phyloP scores from a whole-genome alignment of 92 coral and sea anemone genomes.

The Phenganax stokvisi region DNA sequence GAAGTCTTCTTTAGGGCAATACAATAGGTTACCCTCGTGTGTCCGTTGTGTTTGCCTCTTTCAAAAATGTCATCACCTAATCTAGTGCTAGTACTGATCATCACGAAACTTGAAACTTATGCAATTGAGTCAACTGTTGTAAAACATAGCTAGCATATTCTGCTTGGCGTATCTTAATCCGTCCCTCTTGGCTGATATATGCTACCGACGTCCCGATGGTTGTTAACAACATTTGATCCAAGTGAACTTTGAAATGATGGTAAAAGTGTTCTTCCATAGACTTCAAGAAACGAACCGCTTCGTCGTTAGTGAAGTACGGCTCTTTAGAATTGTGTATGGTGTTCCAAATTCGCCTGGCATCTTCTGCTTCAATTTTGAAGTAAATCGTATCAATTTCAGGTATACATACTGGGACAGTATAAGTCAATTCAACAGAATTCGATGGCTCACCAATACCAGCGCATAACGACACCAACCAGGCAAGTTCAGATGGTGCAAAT shows the following conservation, averaged over 20 bases:
- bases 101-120: conserved; percentile 5
- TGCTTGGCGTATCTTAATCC: conserved; percentile 69
- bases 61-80: background rate
- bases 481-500: conserved; percentile 71
- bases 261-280: conserved; percentile 78
- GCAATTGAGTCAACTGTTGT: conserved; percentile 68
- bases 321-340: conserved; percentile 53
- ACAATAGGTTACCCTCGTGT: too few species aligned
- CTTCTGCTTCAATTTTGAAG: conserved; percentile 59
- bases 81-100: background rate
- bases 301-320: conserved; percentile 66
- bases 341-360: conserved; percentile 71
- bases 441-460: conserved; percentile 63
- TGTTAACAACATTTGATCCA: conserved; percentile 55
- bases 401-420: conserved; percentile 52
- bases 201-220: conserved; percentile 73
- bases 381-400: conserved; percentile 58
- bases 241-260: conserved; percentile 73
- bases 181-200: conserved; percentile 72
- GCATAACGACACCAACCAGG: conserved; percentile 85
- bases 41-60: too few species aligned
- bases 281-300: conserved; percentile 62
- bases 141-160: conserved; percentile 61
- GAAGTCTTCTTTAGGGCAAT: too few species aligned
- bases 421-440: conserved; percentile 63